Evolutionary conservation across 1,140 invertebrate genomes (phyloP).

Genomic region (Drosophila willistoni): DNA sequence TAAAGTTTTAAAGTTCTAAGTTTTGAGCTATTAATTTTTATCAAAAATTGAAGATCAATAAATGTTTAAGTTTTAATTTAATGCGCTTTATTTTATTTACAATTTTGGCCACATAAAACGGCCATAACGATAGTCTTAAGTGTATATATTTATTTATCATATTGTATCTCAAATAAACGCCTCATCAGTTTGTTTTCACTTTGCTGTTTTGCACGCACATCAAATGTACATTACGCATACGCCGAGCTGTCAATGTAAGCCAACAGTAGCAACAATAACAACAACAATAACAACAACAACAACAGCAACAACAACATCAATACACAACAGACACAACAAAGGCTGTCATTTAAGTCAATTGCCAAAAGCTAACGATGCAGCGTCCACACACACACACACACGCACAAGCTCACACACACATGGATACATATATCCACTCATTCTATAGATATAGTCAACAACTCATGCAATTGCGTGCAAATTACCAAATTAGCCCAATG

Average conservation of each 20-base stretch:
- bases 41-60: background rate
- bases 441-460: constrained; percentile 77
- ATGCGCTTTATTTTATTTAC: background rate
- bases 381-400: constrained; percentile 19
- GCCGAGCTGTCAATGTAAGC: constrained; percentile 51
- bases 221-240: constrained; percentile 79
- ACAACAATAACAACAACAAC: constrained; percentile 39
- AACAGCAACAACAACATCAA: constrained; percentile 41
- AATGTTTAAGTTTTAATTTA: background rate
- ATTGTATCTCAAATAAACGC: constrained; percentile 48
- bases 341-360: constrained; percentile 78
- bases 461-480: constrained; percentile 80
- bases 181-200: constrained; percentile 51
- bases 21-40: background rate
- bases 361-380: constrained; percentile 73
- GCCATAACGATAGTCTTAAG: constrained; percentile 10
- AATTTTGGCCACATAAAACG: background rate
- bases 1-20: no score
- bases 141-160: constrained; percentile 21
- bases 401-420: background rate
- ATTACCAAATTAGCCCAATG: constrained; percentile 75
- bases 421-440: constrained; percentile 43
- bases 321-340: constrained; percentile 53
- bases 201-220: constrained; percentile 63
- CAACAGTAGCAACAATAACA: constrained; percentile 44